Conservation (phyloP, 30 jellyfish, hydroid and myxozoan genomes). For the Pseudorhiza aurosa region DNA sequence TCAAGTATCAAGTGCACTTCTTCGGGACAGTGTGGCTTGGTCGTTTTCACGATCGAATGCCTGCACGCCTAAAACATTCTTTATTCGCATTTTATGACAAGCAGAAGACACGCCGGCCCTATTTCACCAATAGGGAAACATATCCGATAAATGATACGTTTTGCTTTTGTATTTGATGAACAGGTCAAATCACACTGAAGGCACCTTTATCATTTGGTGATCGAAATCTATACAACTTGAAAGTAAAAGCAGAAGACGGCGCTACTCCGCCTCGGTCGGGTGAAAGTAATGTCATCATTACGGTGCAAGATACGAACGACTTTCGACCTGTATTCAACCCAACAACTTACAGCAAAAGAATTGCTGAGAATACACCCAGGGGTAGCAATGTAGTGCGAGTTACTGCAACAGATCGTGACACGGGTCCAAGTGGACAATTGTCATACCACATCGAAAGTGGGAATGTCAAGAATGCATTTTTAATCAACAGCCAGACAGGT, state of each 20-base stretch:
- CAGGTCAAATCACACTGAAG: conserved; percentile 35
- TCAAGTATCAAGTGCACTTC: too few relatives aligned
- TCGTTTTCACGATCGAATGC: too few relatives aligned
- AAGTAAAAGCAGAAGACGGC: conserved; percentile 59
- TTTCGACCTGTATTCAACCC: conserved; percentile 41
- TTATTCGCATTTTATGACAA: too few relatives aligned
- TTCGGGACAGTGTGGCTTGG: too few relatives aligned
- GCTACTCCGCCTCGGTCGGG: conserved; percentile 52
- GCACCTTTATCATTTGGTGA: conserved; percentile 61
- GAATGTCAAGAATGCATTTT: conserved; percentile 44
- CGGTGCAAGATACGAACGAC: conserved; percentile 59
- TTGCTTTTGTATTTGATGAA: too few relatives aligned
- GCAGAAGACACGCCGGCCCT: too few relatives aligned
- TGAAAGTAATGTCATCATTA: conserved; percentile 8
- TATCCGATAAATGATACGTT: too few relatives aligned
- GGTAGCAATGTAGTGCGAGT: conserved; percentile 52
- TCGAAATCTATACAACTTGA: conserved; percentile 28
- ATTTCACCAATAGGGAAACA: too few relatives aligned
- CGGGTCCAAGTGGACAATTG: conserved; percentile 73
- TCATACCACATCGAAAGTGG: conserved; percentile 77
- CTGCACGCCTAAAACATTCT: too few relatives aligned
- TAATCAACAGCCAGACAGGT: conserved; percentile 73
- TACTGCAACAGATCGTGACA: conserved; percentile 81
- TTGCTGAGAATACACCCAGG: conserved; percentile 27
- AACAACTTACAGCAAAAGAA: conserved; percentile 10